A percentile compares a stretch with the other conserved stretches of the same genome.
Evolutionary conservation across 2,113 vertebrate genomes (phyloP).

Genomic region (Polypterus bichir): DNA sequence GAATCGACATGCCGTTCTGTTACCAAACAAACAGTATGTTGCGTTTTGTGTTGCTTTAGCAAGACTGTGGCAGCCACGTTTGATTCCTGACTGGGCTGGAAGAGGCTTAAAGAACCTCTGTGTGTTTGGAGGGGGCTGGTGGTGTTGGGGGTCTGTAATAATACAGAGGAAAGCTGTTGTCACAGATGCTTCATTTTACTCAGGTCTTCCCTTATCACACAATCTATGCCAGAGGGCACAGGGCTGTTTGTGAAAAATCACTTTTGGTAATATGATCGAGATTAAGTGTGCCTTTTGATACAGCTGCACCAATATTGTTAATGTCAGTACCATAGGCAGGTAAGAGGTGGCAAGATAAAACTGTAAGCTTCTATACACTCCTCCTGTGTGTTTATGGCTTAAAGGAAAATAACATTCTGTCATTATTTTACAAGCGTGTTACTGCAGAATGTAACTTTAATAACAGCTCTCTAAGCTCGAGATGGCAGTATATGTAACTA

Average conservation of each 20-base stretch:
- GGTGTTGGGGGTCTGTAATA: slow-evolving; percentile 28
- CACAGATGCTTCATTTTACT: slow-evolving; percentile 47
- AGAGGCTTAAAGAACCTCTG: slow-evolving; percentile 40
- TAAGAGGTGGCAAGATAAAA: slow-evolving; percentile 23
- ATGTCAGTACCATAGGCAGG: slow-evolving; percentile 22
- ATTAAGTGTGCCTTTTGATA: slow-evolving; percentile 41
- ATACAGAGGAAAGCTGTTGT: slow-evolving; percentile 44
- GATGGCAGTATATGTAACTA: slow-evolving; percentile 34
- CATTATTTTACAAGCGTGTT: slow-evolving; percentile 5
- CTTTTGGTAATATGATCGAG: slow-evolving; percentile 45
- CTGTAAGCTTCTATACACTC: background rate
- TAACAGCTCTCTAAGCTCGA: slow-evolving; percentile 38
- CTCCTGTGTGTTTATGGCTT: slow-evolving; percentile 1
- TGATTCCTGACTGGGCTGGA: slow-evolving; percentile 45
- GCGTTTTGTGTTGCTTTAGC: slow-evolving; percentile 21
- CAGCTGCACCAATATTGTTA: slow-evolving; percentile 29
- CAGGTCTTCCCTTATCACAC: slow-evolving; percentile 37
- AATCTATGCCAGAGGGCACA: slow-evolving; percentile 49
- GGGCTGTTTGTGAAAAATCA: slow-evolving; percentile 45
- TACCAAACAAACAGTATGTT: slow-evolving; percentile 55
- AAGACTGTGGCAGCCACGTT: slow-evolving; percentile 49
- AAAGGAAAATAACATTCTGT: background rate
- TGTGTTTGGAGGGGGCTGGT: slow-evolving; percentile 30
- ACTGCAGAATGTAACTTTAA: slow-evolving; percentile 20
- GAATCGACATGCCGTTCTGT: slow-evolving; percentile 73